A percentile compares a stretch with the other conserved stretches of the same genome.
These are phyloP conservation scores for Selenia dentaria DNA, from an alignment of 2,888 invertebrate species.

Conservation along the genomic window DNA sequence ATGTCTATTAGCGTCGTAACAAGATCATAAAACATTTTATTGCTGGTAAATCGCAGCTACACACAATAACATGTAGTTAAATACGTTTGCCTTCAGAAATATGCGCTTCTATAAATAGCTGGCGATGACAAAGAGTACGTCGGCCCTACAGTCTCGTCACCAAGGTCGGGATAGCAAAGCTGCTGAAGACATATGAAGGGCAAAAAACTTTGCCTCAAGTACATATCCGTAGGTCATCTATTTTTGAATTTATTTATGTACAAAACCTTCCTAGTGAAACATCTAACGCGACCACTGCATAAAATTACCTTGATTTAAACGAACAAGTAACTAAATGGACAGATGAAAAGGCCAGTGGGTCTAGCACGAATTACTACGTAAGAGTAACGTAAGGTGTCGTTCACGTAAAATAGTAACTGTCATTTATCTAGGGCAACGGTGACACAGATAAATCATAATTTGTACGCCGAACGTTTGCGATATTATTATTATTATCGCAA, in stretches of 20 bases:
- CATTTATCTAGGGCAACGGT: too few species aligned
- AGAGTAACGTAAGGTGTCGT: too few species aligned
- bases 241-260: too few species aligned
- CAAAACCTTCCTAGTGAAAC: conserved; percentile 25
- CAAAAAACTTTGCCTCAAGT: conserved; percentile 2
- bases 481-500: too few species aligned
- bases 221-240: conserved; percentile 4
- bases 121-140: conserved; percentile 39
- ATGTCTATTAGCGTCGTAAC: conserved; percentile 11
- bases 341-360: too few species aligned
- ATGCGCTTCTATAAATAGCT: conserved; percentile 24
- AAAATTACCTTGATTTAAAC: too few species aligned
- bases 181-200: conserved; percentile 23
- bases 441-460: too few species aligned
- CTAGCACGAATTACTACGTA: too few species aligned
- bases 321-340: too few species aligned
- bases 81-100: conserved; percentile 18
- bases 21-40: conserved; percentile 20
- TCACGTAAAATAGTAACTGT: too few species aligned
- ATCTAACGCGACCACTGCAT: conserved; percentile 38
- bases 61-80: conserved; percentile 6
- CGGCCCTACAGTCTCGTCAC: conserved; percentile 25
- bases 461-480: too few species aligned
- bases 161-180: conserved; percentile 28
- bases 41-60: conserved; percentile 10